Evolutionary conservation across 1,140 invertebrate genomes (phyloP).

Genomic region (Sycophila sp.): DNA sequence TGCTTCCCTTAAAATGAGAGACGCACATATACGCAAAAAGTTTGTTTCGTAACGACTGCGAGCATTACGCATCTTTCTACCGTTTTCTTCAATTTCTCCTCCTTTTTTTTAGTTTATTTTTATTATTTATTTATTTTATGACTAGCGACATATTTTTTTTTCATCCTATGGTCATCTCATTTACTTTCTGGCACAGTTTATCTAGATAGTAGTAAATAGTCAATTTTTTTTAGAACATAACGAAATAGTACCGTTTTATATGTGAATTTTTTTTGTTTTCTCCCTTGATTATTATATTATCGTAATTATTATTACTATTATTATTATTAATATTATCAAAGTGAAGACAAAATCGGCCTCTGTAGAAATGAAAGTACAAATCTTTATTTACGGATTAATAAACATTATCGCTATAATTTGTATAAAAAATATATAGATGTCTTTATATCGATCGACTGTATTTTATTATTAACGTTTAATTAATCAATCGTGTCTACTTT

Average conservation of each 20-base stretch:
- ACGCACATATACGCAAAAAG: too few relatives aligned
- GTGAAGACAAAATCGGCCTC: conserved; percentile 22
- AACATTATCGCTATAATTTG: conserved; percentile 27
- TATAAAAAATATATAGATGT: conserved; percentile 21
- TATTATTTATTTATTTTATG: conserved; percentile 40
- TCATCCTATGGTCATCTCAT: background rate
- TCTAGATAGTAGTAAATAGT: conserved; percentile 19
- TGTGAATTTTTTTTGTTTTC: conserved; percentile 27
- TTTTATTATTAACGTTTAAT: conserved; percentile 21
- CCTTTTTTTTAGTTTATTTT: conserved; percentile 26
- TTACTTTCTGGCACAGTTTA: conserved; percentile 3
- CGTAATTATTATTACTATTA: conserved; percentile 14
- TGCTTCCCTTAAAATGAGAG: too few relatives aligned
- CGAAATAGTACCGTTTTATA: conserved; percentile 19
- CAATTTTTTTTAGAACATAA: conserved; percentile 18
- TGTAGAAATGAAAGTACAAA: conserved; percentile 38
- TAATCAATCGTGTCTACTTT: conserved; percentile 19
- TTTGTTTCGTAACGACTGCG: conserved; percentile 34
- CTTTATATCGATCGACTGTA: conserved; percentile 22
- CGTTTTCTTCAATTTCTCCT: too few relatives aligned
- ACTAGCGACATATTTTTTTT: conserved; percentile 1
- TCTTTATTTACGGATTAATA: conserved; percentile 31
- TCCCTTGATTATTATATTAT: conserved; percentile 16
- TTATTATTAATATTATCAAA: conserved; percentile 1
- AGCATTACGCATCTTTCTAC: too few relatives aligned